Percentiles rank a stretch among this genome's conserved stretches.
phyloP scores from a whole-genome alignment of 2,888 invertebrate genomes.

The Pollenia amentaria region DNA sequence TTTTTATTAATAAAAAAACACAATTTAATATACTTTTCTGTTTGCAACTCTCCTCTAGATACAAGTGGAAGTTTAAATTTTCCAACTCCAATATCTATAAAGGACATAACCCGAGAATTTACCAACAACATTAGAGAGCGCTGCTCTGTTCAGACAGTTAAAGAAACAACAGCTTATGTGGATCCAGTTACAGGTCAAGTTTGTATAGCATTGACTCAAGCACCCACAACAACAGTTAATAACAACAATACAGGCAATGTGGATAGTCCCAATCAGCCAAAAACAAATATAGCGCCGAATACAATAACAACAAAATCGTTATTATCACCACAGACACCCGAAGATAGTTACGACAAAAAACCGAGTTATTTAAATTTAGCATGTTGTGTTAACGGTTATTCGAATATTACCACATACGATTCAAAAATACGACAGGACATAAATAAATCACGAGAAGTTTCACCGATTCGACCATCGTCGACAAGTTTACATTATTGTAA shows the following conservation, averaged over 20 bases:
- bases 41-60: slow-evolving; percentile 77
- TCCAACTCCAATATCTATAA: slow-evolving; percentile 87
- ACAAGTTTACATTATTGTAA: slow-evolving; percentile 85
- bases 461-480: slow-evolving; percentile 88
- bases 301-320: slow-evolving; percentile 29
- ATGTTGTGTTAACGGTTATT: slow-evolving; percentile 96
- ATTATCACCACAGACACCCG: slow-evolving; percentile 70
- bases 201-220: slow-evolving; percentile 80
- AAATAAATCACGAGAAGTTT: slow-evolving; percentile 89
- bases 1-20: not conserved
- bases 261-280: slow-evolving; percentile 62
- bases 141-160: slow-evolving; percentile 80
- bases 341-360: slow-evolving; percentile 86
- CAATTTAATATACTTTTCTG: not conserved
- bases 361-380: slow-evolving; percentile 95
- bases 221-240: slow-evolving; percentile 46
- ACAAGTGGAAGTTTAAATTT: slow-evolving; percentile 88
- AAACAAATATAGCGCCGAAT: slow-evolving; percentile 3
- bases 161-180: slow-evolving; percentile 79
- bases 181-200: slow-evolving; percentile 81
- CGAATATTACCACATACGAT: slow-evolving; percentile 93
- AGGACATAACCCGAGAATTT: slow-evolving; percentile 86
- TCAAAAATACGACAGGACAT: slow-evolving; percentile 91
- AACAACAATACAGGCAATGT: slow-evolving; percentile 75
- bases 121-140: slow-evolving; percentile 87